Evolutionary conservation across 2,888 invertebrate genomes (phyloP).

Genomic region (Drosophila ezoana): DNA sequence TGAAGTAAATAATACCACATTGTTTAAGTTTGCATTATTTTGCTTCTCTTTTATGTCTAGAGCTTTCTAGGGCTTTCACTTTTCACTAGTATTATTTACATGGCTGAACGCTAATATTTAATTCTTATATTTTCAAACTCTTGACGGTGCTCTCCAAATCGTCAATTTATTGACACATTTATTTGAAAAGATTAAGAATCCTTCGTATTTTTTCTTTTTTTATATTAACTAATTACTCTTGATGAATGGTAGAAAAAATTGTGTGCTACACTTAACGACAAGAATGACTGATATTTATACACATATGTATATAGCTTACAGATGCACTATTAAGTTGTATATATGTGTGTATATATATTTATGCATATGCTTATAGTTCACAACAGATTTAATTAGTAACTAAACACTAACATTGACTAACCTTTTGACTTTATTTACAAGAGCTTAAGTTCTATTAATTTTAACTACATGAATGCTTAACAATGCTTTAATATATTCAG

Average conservation of each 20-base stretch:
- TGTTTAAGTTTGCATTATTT: constrained; percentile 29
- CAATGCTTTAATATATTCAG: constrained; percentile 24
- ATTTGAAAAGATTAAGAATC: constrained; percentile 3
- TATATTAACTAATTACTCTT: constrained; percentile 31
- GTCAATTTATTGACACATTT: constrained; percentile 16
- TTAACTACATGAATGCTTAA: constrained; percentile 46
- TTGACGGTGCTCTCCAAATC: constrained; percentile 1
- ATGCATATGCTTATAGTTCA: constrained; percentile 55
- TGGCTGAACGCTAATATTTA: constrained; percentile 19
- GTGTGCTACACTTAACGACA: constrained; percentile 62
- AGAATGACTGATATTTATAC: constrained; percentile 29
- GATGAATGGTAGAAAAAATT: constrained; percentile 59
- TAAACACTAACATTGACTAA: constrained; percentile 69
- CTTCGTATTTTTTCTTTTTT: background rate
- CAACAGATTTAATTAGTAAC: constrained; percentile 64
- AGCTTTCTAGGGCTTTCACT: constrained; percentile 6
- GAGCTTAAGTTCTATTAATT: constrained; percentile 20
- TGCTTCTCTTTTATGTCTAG: background rate
- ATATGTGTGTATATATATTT: constrained; percentile 29
- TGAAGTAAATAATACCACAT: constrained; percentile 74
- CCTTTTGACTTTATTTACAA: constrained; percentile 34
- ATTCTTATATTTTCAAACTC: background rate
- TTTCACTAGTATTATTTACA: constrained; percentile 42
- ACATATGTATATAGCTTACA: constrained; percentile 21
- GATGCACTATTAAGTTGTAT: constrained; percentile 21